Conservation (phyloP, 1,140 invertebrate genomes). For the Philotrypesis tridentata region DNA sequence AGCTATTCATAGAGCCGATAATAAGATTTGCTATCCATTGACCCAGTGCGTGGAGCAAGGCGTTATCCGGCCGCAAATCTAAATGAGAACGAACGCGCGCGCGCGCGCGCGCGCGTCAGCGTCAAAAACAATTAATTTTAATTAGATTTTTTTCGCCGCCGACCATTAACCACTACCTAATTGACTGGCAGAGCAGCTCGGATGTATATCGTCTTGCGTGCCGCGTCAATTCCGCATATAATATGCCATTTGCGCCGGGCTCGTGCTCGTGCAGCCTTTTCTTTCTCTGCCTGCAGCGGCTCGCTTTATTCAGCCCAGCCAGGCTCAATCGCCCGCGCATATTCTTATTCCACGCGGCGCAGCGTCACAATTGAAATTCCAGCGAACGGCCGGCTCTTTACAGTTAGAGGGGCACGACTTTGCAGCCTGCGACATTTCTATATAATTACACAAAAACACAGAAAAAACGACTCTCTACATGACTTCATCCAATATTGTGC, state of each 20-base stretch:
- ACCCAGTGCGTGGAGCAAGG: too few relatives aligned
- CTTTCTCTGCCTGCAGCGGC: background rate
- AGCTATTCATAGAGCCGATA: background rate
- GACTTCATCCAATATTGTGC: background rate
- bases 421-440: background rate
- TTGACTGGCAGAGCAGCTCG: background rate
- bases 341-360: conserved; percentile 15
- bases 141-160: background rate
- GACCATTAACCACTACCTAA: background rate
- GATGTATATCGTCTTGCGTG: background rate
- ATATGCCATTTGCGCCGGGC: background rate
- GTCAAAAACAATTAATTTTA: background rate
- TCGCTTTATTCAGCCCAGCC: background rate
- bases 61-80: background rate
- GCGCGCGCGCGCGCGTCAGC: background rate
- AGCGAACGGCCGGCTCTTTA: conserved; percentile 27
- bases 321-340: conserved; percentile 1
- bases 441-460: conserved; percentile 28
- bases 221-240: background rate
- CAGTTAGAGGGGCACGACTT: conserved; percentile 4
- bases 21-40: background rate
- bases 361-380: conserved; percentile 40
- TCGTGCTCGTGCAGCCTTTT: conserved; percentile 19
- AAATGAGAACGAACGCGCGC: too few relatives aligned
- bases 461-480: background rate